Evolutionary conservation across 2,797 vertebrate species (phyloP).

Genomic region (Sibirionetta formosa): DNA sequence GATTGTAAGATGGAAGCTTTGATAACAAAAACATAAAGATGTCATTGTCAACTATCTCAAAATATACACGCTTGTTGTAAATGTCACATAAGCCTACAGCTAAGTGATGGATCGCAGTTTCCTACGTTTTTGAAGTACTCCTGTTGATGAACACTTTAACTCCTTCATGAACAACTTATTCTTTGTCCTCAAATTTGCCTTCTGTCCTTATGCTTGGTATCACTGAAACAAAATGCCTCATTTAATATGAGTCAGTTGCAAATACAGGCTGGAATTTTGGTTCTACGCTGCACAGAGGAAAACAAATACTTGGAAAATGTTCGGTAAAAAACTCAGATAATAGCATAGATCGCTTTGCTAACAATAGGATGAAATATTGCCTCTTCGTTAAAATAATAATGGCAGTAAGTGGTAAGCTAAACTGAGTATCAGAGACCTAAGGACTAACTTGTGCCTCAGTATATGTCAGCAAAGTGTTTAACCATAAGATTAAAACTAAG

Average conservation of each 20-base stretch:
- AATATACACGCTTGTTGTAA: slow-evolving; percentile 64
- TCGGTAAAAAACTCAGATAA: not conserved
- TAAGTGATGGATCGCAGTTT: slow-evolving; percentile 58
- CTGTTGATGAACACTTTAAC: slow-evolving; percentile 54
- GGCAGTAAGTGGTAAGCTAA: not conserved
- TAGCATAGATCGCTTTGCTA: not conserved
- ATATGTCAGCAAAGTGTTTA: not conserved
- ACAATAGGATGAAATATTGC: not conserved
- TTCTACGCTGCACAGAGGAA: not conserved
- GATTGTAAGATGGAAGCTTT: slow-evolving; percentile 62
- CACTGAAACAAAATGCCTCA: not conserved
- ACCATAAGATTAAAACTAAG: not conserved
- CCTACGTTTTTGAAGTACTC: slow-evolving; percentile 11
- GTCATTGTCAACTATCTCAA: slow-evolving; percentile 62
- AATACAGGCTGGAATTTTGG: not conserved
- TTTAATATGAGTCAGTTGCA: not conserved
- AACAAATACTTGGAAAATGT: not conserved
- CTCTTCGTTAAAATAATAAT: not conserved
- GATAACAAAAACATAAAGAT: slow-evolving; percentile 76
- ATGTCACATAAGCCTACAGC: slow-evolving; percentile 58
- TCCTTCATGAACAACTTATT: not conserved
- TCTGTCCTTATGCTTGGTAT: not conserved
- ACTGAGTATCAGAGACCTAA: not conserved
- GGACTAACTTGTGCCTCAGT: not conserved
- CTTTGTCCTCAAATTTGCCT: not conserved